Conservation (phyloP, 2,888 invertebrate genomes). For the Cryptosula pallasiana region DNA sequence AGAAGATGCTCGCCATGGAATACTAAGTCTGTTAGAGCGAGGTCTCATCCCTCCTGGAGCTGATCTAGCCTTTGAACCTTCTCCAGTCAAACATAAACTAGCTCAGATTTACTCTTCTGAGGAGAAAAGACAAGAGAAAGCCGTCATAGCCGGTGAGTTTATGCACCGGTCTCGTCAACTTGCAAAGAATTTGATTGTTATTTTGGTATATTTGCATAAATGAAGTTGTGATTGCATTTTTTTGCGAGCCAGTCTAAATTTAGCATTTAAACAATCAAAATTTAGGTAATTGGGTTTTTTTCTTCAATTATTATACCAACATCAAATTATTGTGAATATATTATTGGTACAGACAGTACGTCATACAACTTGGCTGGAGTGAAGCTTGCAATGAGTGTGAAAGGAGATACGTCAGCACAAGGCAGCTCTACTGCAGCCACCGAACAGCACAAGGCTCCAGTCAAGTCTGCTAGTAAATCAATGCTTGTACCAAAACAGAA, state of each 20-base stretch:
- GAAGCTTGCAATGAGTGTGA: slow-evolving; percentile 34
- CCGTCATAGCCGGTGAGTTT: slow-evolving; percentile 1
- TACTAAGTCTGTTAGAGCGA: slow-evolving; percentile 48
- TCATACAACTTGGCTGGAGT: slow-evolving; percentile 33
- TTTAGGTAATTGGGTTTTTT: no score
- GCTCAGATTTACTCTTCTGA: slow-evolving; percentile 31
- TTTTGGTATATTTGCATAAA: no score
- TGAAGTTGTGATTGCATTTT: no score
- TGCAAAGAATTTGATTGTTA: no score
- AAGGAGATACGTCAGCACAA: slow-evolving; percentile 3
- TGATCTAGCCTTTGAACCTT: slow-evolving; percentile 50
- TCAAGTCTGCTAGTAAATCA: neutral
- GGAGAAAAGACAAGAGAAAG: slow-evolving; percentile 7
- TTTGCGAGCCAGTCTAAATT: no score
- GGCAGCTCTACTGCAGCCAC: neutral
- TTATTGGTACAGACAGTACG: neutral
- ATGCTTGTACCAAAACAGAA: neutral
- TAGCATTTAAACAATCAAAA: no score
- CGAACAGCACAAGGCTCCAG: neutral
- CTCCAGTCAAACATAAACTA: slow-evolving; percentile 44
- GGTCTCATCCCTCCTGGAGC: slow-evolving; percentile 52
- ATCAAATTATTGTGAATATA: no score
- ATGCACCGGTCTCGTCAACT: no score
- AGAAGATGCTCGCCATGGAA: slow-evolving; percentile 49
- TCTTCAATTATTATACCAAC: no score